Percentiles rank a stretch among this genome's conserved stretches.
phyloP scores from a whole-genome alignment of 2,888 invertebrate genomes.

The Pollenia griseotomentosa region DNA sequence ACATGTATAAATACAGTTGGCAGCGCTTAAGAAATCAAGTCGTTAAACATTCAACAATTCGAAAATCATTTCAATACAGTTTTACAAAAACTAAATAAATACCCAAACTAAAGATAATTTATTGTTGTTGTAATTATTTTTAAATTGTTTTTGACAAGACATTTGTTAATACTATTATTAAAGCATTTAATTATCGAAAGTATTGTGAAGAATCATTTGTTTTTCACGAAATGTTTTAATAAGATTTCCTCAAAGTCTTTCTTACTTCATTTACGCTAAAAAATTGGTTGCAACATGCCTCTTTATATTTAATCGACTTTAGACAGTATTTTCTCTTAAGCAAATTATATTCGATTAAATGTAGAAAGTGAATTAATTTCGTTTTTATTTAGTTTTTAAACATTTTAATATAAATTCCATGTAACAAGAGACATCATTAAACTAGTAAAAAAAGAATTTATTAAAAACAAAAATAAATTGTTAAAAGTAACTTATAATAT shows the following conservation, averaged over 20 bases:
- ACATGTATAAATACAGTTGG: neutral
- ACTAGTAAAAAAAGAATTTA: neutral
- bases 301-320: constrained; percentile 8
- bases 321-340: constrained; percentile 50
- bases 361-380: constrained; percentile 58
- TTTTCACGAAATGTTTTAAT: too few relatives aligned
- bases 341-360: constrained; percentile 45
- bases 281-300: neutral
- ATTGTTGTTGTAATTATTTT: too few relatives aligned
- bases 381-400: constrained; percentile 24
- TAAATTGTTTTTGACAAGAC: too few relatives aligned
- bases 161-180: too few relatives aligned
- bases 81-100: too few relatives aligned
- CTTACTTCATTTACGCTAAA: too few relatives aligned
- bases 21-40: neutral
- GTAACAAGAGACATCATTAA: neutral
- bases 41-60: too few relatives aligned
- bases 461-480: constrained; percentile 9
- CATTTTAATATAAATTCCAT: constrained; percentile 45
- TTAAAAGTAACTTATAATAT: constrained; percentile 6
- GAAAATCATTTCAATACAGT: too few relatives aligned
- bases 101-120: too few relatives aligned
- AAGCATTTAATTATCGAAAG: too few relatives aligned
- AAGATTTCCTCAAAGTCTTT: too few relatives aligned
- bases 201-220: too few relatives aligned